Evolutionary conservation across 2,888 invertebrate species (phyloP).

Genomic region (Meteorus cinctellus): DNA sequence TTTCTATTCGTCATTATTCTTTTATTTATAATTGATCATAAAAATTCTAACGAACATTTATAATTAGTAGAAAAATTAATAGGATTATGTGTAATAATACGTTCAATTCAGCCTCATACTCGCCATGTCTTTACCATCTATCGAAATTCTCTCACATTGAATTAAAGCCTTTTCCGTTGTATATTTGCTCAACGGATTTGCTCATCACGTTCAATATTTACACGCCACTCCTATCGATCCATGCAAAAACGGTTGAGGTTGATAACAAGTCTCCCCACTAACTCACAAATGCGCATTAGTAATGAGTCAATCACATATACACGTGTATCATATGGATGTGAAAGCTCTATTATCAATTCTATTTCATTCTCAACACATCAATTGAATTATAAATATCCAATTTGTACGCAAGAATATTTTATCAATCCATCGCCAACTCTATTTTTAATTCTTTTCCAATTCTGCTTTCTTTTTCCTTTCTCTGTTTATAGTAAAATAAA

Average conservation of each 20-base stretch:
- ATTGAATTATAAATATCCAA: background rate
- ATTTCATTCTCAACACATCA: background rate
- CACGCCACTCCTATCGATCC: slow-evolving; percentile 8
- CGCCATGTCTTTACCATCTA: background rate
- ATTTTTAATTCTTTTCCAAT: too few species aligned
- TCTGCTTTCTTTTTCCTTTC: background rate
- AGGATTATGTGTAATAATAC: background rate
- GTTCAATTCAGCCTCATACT: background rate
- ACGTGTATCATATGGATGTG: background rate
- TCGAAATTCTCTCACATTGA: background rate
- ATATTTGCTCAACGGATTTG: slow-evolving; percentile 12
- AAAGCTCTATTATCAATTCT: background rate
- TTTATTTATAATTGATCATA: background rate
- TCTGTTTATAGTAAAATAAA: background rate
- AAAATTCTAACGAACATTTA: background rate
- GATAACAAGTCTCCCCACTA: slow-evolving; percentile 9
- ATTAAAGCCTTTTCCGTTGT: background rate
- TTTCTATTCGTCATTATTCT: background rate
- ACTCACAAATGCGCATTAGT: slow-evolving; percentile 8
- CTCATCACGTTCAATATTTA: slow-evolving; percentile 16
- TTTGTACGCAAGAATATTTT: background rate
- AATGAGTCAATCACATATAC: slow-evolving; percentile 13
- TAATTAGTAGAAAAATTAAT: background rate
- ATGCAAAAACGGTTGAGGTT: slow-evolving; percentile 10
- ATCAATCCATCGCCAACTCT: background rate